phyloP scores from a whole-genome alignment of 2,797 vertebrate species.

The Pogoniulus pusillus region DNA sequence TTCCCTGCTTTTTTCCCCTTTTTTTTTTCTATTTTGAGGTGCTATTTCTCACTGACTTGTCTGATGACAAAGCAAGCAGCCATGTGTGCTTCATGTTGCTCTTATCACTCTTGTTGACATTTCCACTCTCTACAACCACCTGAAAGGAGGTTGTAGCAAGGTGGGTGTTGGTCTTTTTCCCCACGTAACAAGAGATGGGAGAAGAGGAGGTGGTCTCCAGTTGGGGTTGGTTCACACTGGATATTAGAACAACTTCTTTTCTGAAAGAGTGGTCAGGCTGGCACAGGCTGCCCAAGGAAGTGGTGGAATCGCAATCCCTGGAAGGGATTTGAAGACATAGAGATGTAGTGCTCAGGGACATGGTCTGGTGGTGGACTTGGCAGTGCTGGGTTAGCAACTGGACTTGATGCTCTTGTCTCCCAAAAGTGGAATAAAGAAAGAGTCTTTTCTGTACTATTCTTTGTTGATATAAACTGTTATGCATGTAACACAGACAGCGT shows the following conservation, averaged over 20 bases:
- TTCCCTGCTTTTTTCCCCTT: not conserved
- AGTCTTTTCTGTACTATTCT: not conserved
- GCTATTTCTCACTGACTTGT: slow-evolving; percentile 2
- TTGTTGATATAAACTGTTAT: not conserved
- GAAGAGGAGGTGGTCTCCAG: not conserved
- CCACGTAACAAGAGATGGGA: not conserved
- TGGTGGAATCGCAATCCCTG: not conserved
- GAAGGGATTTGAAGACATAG: not conserved
- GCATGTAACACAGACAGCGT: not conserved
- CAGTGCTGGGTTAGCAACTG: not conserved
- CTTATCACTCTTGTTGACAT: not conserved
- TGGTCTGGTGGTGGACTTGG: not conserved
- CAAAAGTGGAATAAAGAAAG: not conserved
- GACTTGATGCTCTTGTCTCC: not conserved
- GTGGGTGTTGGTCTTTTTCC: not conserved
- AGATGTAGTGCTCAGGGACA: not conserved
- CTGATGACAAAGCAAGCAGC: not conserved
- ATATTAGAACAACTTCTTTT: not conserved
- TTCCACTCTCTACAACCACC: not conserved
- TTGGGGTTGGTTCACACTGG: not conserved
- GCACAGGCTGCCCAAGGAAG: not conserved
- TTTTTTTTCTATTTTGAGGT: not conserved
- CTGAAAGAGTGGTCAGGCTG: not conserved
- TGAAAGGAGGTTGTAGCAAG: not conserved
- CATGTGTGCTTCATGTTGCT: not conserved